These are phyloP conservation scores for Thalassaphorura encarpata DNA, from an alignment of 1,140 invertebrate genomes.

Conservation along the genomic window DNA sequence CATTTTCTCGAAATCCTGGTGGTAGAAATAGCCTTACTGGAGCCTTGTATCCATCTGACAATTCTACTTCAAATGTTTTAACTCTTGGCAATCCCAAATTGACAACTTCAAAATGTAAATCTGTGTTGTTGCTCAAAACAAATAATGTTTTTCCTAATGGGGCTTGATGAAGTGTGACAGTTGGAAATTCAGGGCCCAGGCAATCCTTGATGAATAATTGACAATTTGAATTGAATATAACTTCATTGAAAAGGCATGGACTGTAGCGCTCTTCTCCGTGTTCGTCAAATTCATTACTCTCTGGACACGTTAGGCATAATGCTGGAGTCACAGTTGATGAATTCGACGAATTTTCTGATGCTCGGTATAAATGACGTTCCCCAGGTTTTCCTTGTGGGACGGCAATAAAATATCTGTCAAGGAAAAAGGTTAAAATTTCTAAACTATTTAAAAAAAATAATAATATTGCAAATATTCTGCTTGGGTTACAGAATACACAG, in stretches of 20 bases:
- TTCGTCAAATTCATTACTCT: not conserved
- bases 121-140: constrained; percentile 40
- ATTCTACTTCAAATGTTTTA: constrained; percentile 42
- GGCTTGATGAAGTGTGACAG: constrained; percentile 29
- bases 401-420: constrained; percentile 55
- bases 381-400: constrained; percentile 55
- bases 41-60: constrained; percentile 44
- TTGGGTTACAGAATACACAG: too few relatives aligned
- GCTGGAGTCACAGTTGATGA: constrained; percentile 17
- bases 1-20: constrained; percentile 63
- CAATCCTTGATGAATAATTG: constrained; percentile 54
- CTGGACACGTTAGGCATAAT: constrained; percentile 46
- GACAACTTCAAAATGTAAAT: constrained; percentile 34
- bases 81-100: constrained; percentile 38
- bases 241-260: constrained; percentile 29
- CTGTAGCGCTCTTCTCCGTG: constrained; percentile 20
- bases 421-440: constrained; percentile 2
- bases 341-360: constrained; percentile 39
- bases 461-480: too few relatives aligned
- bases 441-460: not conserved
- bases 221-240: constrained; percentile 33
- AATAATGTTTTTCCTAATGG: constrained; percentile 34
- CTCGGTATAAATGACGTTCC: constrained; percentile 61
- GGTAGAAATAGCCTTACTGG: constrained; percentile 59
- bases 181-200: constrained; percentile 55